phyloP scores from a whole-genome alignment of 2,113 vertebrate genomes.

The Passer montanus region DNA sequence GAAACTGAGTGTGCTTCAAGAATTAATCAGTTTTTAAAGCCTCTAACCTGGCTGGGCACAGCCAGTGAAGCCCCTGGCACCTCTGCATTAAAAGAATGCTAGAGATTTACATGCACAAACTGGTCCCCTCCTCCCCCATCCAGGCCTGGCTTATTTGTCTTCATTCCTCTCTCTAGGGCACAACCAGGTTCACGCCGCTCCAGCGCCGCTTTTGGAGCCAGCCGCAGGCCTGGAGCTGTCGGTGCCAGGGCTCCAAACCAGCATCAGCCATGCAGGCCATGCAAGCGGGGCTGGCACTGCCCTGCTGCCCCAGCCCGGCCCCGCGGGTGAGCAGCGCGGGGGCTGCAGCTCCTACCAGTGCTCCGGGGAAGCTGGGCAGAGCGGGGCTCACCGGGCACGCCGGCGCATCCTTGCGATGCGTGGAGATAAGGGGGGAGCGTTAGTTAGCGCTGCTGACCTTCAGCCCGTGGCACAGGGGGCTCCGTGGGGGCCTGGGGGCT shows the following conservation, averaged over 20 bases:
- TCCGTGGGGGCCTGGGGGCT: not conserved
- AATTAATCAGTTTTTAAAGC: not conserved
- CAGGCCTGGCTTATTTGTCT: slow-evolving; percentile 26
- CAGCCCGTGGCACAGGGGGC: accelerated
- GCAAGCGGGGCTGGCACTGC: not conserved
- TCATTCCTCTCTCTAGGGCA: not conserved
- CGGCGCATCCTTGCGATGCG: not conserved
- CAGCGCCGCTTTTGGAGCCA: accelerated
- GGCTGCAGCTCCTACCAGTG: slow-evolving; percentile 38
- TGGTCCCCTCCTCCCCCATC: not conserved
- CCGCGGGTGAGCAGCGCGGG: accelerated
- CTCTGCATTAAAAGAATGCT: not conserved
- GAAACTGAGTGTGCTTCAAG: not conserved
- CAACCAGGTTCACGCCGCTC: not conserved
- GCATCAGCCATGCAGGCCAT: slow-evolving; percentile 49
- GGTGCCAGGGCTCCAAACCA: not conserved
- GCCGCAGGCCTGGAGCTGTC: not conserved
- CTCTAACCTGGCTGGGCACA: not conserved
- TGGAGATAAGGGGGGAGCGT: slow-evolving; percentile 8
- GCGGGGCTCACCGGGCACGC: slow-evolving; percentile 31
- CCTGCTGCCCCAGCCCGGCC: not conserved
- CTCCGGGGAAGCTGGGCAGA: slow-evolving; percentile 48
- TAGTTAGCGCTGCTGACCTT: not conserved
- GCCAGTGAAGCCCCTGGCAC: not conserved
- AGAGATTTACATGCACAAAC: not conserved